These are phyloP conservation scores for Sebastes trivittatus DNA, from an alignment of 2,797 vertebrate genomes.

Conservation along the genomic window DNA sequence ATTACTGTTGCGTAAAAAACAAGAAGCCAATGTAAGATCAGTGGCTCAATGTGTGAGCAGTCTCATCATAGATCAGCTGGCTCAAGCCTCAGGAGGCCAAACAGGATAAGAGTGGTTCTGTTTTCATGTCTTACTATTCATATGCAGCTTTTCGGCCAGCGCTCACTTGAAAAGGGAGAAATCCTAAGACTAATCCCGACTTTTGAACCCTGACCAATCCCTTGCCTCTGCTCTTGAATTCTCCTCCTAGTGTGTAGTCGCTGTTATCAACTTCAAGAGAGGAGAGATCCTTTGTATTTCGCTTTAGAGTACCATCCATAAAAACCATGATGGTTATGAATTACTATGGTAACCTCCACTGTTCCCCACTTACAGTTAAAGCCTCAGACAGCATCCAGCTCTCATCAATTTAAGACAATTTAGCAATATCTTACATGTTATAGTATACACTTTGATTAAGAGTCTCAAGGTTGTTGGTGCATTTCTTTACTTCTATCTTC, in stretches of 20 bases:
- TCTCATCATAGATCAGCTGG: background rate
- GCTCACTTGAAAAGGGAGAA: slow-evolving; percentile 24
- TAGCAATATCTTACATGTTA: background rate
- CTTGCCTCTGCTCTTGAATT: slow-evolving; percentile 12
- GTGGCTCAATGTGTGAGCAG: background rate
- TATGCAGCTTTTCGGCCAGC: slow-evolving; percentile 8
- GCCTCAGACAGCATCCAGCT: background rate
- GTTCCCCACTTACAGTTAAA: background rate
- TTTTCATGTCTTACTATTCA: slow-evolving; percentile 7
- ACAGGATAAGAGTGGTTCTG: background rate
- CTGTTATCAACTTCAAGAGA: slow-evolving; percentile 28
- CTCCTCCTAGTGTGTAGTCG: slow-evolving; percentile 7
- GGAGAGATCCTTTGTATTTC: slow-evolving; percentile 19
- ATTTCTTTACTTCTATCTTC: slow-evolving; percentile 38
- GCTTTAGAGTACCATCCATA: background rate
- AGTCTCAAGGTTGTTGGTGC: slow-evolving; percentile 40
- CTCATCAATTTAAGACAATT: slow-evolving; percentile 24
- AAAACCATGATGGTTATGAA: slow-evolving; percentile 5
- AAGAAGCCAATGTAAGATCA: background rate
- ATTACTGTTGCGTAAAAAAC: background rate
- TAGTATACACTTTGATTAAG: slow-evolving; percentile 31
- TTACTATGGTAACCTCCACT: slow-evolving; percentile 22
- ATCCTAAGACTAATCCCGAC: slow-evolving; percentile 37
- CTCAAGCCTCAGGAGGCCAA: background rate
- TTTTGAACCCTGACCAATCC: slow-evolving; percentile 48